phyloP scores from a whole-genome alignment of 2,888 invertebrate genomes.

The Dyspetes luteomarginatus region DNA sequence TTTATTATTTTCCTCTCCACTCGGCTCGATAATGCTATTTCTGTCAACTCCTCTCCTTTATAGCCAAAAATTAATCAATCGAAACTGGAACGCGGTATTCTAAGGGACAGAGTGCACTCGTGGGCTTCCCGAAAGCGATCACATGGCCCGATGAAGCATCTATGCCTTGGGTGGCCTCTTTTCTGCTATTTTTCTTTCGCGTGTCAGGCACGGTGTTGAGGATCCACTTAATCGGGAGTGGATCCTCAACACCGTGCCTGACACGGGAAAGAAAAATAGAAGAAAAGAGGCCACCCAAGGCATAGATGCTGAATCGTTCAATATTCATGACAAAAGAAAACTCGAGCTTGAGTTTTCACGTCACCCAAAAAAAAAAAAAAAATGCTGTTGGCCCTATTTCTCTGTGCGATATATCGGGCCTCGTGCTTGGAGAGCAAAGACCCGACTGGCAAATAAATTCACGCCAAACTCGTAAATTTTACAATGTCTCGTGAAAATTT shows the following conservation, averaged over 20 bases:
- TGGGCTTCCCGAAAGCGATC: too few species aligned
- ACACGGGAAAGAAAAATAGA: slow-evolving; percentile 22
- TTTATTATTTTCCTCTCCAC: too few species aligned
- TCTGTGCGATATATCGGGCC: background rate
- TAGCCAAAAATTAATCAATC: background rate
- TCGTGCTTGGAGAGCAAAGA: background rate
- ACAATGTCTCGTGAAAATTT: too few species aligned
- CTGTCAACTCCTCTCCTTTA: background rate
- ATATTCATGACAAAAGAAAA: slow-evolving; percentile 73
- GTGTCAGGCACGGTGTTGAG: slow-evolving; percentile 32
- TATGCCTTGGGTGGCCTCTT: slow-evolving; percentile 42
- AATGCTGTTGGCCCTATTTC: background rate
- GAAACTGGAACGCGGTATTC: background rate
- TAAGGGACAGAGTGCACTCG: too few species aligned
- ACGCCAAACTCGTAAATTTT: background rate
- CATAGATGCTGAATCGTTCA: slow-evolving; percentile 72
- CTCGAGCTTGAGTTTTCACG: slow-evolving; percentile 23
- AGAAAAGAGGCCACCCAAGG: slow-evolving; percentile 32
- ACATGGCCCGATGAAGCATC: slow-evolving; percentile 74
- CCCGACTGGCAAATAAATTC: background rate
- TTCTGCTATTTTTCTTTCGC: slow-evolving; percentile 17
- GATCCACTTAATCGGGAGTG: too few species aligned
- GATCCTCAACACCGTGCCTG: slow-evolving; percentile 37
- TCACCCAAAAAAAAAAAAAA: slow-evolving; percentile 5
- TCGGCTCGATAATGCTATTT: background rate